These are phyloP conservation scores for Limanda limanda DNA, from an alignment of 2,113 vertebrate genomes.

Conservation along the genomic window DNA sequence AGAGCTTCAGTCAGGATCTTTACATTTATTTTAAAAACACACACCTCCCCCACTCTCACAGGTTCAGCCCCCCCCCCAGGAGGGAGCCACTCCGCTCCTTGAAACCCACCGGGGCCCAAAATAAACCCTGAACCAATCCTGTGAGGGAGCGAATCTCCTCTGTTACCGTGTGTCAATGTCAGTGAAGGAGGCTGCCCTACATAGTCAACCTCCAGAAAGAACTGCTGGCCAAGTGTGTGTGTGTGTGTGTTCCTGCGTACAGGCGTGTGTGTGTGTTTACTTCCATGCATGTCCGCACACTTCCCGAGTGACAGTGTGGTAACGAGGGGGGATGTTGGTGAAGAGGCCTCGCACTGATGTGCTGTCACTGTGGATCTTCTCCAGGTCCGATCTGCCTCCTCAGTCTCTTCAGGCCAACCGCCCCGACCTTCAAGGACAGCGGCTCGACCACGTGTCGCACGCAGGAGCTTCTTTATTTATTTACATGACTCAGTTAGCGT, in stretches of 20 bases:
- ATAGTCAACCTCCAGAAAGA: slow-evolving; percentile 64
- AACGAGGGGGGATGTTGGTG: slow-evolving; percentile 60
- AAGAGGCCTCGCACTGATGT: slow-evolving; percentile 52
- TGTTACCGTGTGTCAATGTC: slow-evolving; percentile 67
- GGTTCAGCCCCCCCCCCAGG: slow-evolving; percentile 2
- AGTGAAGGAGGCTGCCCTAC: slow-evolving; percentile 61
- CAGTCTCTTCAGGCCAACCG: slow-evolving; percentile 35
- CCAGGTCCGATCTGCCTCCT: slow-evolving; percentile 57
- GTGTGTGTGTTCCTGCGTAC: slow-evolving; percentile 1
- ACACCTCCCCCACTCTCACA: background rate
- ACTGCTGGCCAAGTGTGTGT: slow-evolving; percentile 36
- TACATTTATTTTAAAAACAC: slow-evolving; percentile 8
- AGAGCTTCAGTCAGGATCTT: background rate
- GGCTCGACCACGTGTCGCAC: background rate
- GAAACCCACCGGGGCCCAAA: slow-evolving; percentile 48
- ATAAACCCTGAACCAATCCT: slow-evolving; percentile 39
- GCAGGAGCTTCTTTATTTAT: slow-evolving; percentile 7
- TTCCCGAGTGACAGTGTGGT: slow-evolving; percentile 59
- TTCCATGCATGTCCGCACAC: slow-evolving; percentile 52
- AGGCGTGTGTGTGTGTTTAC: slow-evolving; percentile 26
- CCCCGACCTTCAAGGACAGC: slow-evolving; percentile 34
- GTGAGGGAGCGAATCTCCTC: slow-evolving; percentile 61
- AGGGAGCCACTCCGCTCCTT: slow-evolving; percentile 11
- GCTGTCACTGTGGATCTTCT: slow-evolving; percentile 64
- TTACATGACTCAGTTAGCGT: background rate